Evolutionary conservation across 2,888 invertebrate genomes (phyloP).

Genomic region (Epistrophella euchroma): DNA sequence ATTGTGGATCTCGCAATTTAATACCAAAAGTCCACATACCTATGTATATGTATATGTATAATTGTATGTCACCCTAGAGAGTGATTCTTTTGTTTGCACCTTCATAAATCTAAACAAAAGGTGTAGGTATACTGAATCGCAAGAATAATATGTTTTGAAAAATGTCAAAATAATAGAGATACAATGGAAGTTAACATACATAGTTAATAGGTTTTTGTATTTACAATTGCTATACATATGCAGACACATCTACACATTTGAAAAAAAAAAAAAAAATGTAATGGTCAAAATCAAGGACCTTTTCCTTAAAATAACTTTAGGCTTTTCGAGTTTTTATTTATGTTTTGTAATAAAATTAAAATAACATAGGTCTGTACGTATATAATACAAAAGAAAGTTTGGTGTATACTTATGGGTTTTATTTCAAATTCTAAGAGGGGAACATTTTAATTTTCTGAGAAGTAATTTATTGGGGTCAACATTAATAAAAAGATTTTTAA

Average conservation of each 20-base stretch:
- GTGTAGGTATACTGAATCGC: slow-evolving; percentile 22
- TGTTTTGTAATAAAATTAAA: not conserved
- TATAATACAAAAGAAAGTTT: no score
- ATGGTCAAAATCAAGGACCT: not conserved
- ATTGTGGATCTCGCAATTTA: slow-evolving; percentile 54
- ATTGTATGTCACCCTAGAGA: slow-evolving; percentile 56
- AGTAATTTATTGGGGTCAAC: no score
- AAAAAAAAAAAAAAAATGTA: not conserved
- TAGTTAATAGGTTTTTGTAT: slow-evolving; percentile 39
- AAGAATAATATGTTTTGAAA: slow-evolving; percentile 54
- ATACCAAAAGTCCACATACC: slow-evolving; percentile 43
- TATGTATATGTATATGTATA: slow-evolving; percentile 5
- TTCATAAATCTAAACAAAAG: slow-evolving; percentile 62
- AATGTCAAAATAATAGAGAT: slow-evolving; percentile 40
- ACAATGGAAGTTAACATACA: slow-evolving; percentile 5
- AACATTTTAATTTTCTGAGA: no score
- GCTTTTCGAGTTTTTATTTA: not conserved
- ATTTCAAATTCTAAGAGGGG: not conserved
- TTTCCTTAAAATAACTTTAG: not conserved
- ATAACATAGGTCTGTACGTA: not conserved
- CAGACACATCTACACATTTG: slow-evolving; percentile 7
- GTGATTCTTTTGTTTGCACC: slow-evolving; percentile 53
- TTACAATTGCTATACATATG: slow-evolving; percentile 53
- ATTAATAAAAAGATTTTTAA: no score
- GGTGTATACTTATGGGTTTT: no score